Base-by-base conservation (phyloP, 2,113 vertebrate species). In the Platichthys flesus region DNA sequence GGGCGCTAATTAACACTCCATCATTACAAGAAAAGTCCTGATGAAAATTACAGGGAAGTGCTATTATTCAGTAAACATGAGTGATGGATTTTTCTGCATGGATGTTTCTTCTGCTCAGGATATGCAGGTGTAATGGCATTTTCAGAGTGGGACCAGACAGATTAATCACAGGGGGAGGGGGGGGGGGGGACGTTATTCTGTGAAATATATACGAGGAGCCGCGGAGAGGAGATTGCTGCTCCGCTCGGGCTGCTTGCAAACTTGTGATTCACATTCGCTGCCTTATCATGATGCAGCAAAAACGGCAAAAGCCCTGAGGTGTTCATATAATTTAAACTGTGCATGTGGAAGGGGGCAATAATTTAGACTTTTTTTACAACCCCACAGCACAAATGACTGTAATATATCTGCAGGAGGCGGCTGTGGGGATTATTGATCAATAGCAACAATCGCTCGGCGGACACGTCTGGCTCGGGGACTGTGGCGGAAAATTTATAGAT, bases 1-100 rank as follows among this genome's bases (percentile, higher is more conserved):
- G 73, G 74, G 75, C 57, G 8, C 80, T 81, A 90, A 91, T 91
- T 88, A 89, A 84, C 73, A 65, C 68, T 83, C 62, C 58, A 78
- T 84, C 80, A 80, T 82, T 66, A 77, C 68, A 70, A 66, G 69
- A 85, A 66, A 84, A 21, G 31, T 60, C 52, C 62, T 82, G 79
- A 86, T 82, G 72, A 81, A 86, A 86, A 84, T 77, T 57, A 60
- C 62, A 78, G 78, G 21, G 67, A n/a, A 26, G 42, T 67, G 63
- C 68, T 73, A 40, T 76, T 76, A 55, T 67, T 83, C 42, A 58
- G 67, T 23, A n/a, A 37, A 67, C 49, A 67, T 20, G 28, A 85
- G 20, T 83, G 77, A 86, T 58, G 55, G 70, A 79, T 79, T 79
- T 71, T 18, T 31, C 16, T 55, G 67, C 59, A 67, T 54, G 42